A percentile compares a stretch with the other conserved stretches of the same genome.
phyloP scores from a whole-genome alignment of 2,797 vertebrate species.

The Australoheros facetus region DNA sequence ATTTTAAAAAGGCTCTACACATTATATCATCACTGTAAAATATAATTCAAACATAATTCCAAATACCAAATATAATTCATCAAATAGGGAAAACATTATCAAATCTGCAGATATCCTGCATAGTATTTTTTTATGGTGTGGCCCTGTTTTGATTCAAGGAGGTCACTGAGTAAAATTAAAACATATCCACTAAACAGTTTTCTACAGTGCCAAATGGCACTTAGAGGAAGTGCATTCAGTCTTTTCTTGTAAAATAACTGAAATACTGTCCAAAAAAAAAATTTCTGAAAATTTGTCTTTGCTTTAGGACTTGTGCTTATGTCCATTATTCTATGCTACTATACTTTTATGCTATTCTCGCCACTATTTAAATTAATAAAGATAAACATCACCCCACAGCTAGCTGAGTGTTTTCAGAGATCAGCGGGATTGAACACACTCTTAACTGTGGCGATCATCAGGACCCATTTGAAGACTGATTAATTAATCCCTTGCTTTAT shows the following conservation, averaged over 20 bases:
- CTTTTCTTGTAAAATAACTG: background rate
- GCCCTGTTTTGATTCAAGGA: no score
- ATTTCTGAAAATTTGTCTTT: background rate
- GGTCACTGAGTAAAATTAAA: background rate
- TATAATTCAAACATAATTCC: background rate
- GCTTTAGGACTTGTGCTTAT: background rate
- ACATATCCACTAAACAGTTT: background rate
- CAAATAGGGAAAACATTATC: background rate
- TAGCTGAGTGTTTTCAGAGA: conserved; percentile 16
- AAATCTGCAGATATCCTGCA: background rate
- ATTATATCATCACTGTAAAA: background rate
- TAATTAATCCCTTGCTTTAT: conserved; percentile 63
- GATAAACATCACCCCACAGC: conserved; percentile 8
- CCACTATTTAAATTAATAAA: background rate
- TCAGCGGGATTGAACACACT: conserved; percentile 19
- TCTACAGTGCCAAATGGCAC: background rate
- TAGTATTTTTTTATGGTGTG: background rate
- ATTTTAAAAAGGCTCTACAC: background rate
- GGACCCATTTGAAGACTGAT: conserved; percentile 56
- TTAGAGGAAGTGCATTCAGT: background rate
- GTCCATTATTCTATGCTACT: background rate
- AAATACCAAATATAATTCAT: background rate
- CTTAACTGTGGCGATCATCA: conserved; percentile 27
- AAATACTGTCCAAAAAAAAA: background rate
- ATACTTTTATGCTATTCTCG: no score